Conservation (phyloP, 2,797 vertebrate genomes). For the Poeciliopsis turneri region DNA sequence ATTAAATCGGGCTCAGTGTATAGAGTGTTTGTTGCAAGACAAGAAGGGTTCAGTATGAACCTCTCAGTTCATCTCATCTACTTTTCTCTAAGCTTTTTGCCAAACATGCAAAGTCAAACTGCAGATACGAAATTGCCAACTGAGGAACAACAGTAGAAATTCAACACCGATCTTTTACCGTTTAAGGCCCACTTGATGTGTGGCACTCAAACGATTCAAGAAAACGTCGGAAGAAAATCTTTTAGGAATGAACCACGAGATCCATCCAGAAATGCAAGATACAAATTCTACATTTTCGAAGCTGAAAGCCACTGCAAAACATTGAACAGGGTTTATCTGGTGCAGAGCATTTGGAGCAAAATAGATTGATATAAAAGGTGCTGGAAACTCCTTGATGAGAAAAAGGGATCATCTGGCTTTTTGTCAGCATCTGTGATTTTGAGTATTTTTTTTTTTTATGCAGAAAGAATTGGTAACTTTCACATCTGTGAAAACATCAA, state of each 20-base stretch:
- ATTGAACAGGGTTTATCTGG: neutral
- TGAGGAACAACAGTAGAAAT: neutral
- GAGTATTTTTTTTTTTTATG: neutral
- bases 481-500: neutral
- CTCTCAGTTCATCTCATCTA: neutral
- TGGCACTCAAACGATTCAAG: neutral
- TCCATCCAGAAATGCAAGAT: neutral
- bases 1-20: neutral
- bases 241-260: neutral
- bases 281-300: neutral
- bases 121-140: neutral
- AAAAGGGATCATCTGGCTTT: conserved; percentile 1
- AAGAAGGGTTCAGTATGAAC: neutral
- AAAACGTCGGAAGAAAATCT: neutral
- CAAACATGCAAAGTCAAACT: neutral
- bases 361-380: neutral
- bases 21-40: neutral
- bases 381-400: neutral
- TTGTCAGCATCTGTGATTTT: neutral
- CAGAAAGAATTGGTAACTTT: neutral
- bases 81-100: neutral
- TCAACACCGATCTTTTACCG: neutral
- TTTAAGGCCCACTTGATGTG: neutral
- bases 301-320: neutral
- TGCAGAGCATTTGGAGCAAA: neutral